Conservation (phyloP, 2,888 invertebrate genomes). For the Lepidocyrtinus sp. region DNA sequence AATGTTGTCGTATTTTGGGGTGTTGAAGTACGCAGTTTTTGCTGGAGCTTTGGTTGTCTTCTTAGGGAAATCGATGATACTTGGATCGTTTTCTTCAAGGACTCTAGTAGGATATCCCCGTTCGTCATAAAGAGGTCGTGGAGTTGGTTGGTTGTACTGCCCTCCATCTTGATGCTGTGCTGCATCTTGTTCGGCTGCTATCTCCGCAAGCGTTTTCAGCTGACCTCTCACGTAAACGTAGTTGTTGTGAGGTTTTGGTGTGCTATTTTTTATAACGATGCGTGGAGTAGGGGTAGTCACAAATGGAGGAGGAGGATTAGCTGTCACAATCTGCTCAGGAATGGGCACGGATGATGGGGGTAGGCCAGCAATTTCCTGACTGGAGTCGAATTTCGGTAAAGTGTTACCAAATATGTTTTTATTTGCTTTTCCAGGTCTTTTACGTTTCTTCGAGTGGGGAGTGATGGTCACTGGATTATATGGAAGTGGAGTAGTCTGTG, state of each 20-base stretch:
- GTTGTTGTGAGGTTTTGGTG: conserved; percentile 67
- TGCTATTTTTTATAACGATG: conserved; percentile 57
- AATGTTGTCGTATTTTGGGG: conserved; percentile 66
- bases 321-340: conserved; percentile 44
- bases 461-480: conserved; percentile 32
- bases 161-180: conserved; percentile 53
- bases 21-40: conserved; percentile 66
- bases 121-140: conserved; percentile 67
- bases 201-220: conserved; percentile 66
- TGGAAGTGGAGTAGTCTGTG: conserved; percentile 58
- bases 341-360: conserved; percentile 33
- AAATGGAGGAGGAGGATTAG: conserved; percentile 30
- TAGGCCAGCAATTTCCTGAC: conserved; percentile 54
- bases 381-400: conserved; percentile 54
- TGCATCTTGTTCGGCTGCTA: conserved; percentile 63
- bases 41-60: conserved; percentile 63
- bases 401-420: conserved; percentile 53
- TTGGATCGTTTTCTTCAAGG: conserved; percentile 58
- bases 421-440: conserved; percentile 62
- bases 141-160: conserved; percentile 58
- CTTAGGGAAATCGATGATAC: conserved; percentile 51
- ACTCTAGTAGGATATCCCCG: conserved; percentile 68
- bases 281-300: conserved; percentile 46
- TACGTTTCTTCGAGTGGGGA: conserved; percentile 60
- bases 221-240: conserved; percentile 69